Evolutionary conservation across 2,797 vertebrate species (phyloP), one percentile per base, ranked within the genome.

Genomic region (Carcharodon carcharias): DNA sequence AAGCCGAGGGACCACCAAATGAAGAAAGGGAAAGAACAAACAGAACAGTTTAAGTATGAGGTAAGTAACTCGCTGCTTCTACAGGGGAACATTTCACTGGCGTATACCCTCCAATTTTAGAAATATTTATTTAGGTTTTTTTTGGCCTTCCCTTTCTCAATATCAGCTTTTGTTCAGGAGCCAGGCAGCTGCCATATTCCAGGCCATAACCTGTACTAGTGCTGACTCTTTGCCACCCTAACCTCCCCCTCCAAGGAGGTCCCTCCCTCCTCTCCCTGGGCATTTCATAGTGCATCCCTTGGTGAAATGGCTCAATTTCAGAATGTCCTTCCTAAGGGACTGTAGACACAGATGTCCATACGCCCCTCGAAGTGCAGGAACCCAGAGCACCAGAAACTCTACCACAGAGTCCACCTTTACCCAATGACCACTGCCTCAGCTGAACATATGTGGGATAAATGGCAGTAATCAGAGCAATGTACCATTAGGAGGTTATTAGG

Each of bases 1-100:
- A 71, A 54, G 94, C 94, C 4, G 69, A 77, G 94, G 94, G 67
- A 95, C 94, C 94, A 93, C 69, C 94, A 95, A 95, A 95, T 71
- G 94, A 95, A 95, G 69, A 35, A 67, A 77, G n/a, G 31, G 21
- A 56, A 73, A 77, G 94, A 71, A 56, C 94, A 93, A 93, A 93
- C 91, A 93, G 91, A 63, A 93, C 91, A 93, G 61, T 93, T 93
- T 40, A 67, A 93, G 91, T 93, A 93, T 93, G 91, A 93, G 91
- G 91, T 93, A 93, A 93, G 61, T 45, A 67, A 93, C n/a, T 93
- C n/a, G 26, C 40, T 26, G 63, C 61, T 93, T 93, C 63, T 45
- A 45, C 11, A 45, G 63, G 91, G 63, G 9, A 93, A 67, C n/a
- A 65, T 45, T 67, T 67, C 61, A 93, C 91, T 93, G 61, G 91